phyloP scores from a whole-genome alignment of 2,888 invertebrate species.

The Eretmocerus hayati region DNA sequence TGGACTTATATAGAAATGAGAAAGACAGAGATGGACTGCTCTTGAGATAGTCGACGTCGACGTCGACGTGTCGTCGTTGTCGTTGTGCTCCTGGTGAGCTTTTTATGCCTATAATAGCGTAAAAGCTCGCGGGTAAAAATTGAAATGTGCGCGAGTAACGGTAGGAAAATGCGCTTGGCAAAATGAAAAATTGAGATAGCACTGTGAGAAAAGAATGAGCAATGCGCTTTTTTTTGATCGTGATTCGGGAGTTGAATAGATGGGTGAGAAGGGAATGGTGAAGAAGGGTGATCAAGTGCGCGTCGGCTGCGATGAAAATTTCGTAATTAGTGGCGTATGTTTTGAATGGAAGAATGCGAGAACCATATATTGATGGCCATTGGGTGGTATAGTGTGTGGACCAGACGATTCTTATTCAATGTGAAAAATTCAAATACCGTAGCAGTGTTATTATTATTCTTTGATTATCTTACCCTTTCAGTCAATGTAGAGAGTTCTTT shows the following conservation, averaged over 20 bases:
- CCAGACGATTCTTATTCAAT: too few species aligned
- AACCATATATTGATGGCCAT: too few species aligned
- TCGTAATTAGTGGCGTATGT: neutral
- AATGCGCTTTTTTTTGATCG: neutral
- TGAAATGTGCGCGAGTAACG: too few species aligned
- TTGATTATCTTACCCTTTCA: too few species aligned
- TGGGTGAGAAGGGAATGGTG: neutral
- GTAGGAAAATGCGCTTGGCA: conserved; percentile 1
- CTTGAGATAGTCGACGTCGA: too few species aligned
- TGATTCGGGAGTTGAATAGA: neutral
- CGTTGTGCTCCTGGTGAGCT: neutral
- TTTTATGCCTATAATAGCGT: neutral
- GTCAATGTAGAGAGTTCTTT: too few species aligned
- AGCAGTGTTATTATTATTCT: too few species aligned
- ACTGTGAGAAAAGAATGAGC: neutral
- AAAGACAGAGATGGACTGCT: too few species aligned
- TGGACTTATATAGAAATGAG: too few species aligned
- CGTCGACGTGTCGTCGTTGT: neutral
- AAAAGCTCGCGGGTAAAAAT: neutral
- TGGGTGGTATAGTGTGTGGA: too few species aligned
- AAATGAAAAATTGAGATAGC: conserved; percentile 8
- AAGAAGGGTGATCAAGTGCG: neutral
- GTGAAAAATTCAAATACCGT: too few species aligned
- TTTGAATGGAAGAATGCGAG: too few species aligned
- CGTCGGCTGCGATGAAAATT: neutral